Base-by-base conservation (phyloP, 2,888 invertebrate species). In the Dolichopus griseipennis region DNA sequence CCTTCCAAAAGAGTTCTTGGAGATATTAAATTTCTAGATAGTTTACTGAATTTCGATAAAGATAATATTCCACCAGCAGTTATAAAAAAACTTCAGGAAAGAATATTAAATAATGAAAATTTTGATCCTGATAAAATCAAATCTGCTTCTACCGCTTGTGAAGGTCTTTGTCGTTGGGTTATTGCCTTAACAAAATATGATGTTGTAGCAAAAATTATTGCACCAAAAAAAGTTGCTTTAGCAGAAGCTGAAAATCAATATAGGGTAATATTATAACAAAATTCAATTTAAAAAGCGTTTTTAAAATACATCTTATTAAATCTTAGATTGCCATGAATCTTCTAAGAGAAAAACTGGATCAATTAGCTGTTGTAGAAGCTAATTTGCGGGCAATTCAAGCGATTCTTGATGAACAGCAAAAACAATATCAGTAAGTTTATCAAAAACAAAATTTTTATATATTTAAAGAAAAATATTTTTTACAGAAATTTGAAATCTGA, bases 101-200 rank as follows among this genome's bases (percentile, higher is more conserved):
- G 89, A 73, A 92, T 95, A 68, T 82, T 93, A 75, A 85, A 85
- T 43, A 93, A 95, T 76, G 90, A 92, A 68, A 91, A 90, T 66
- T 96, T 97, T 78, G 94, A 94, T 77, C 95, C 95, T 0, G 95
- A 95, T 65, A 95, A 95, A 82, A 87, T 96, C 43, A 90, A 89
- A 76, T 83, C 87, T 0, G 94, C 93, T 1, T 95, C 96, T 0
- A 89, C 90, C 0, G 96, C 96, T 9, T 92, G 92, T 75, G 95
- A 96, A 83, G 95, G 91, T 69, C 83, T 93, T 75, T 96, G 96
- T 78, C 91, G 92, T 76, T 98, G 97, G 97, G 92, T 97, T 33
- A 89, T 93, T 72, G 97, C 97, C 0, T 90, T 98, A 81, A 92
- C 95, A 1, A 92, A 95, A 75, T 98, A 97, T 78, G 96, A 97